A percentile compares a stretch with the other conserved stretches of the same genome.
Conservation (phyloP, 2,888 invertebrate species). For the Oligia latruncula region DNA sequence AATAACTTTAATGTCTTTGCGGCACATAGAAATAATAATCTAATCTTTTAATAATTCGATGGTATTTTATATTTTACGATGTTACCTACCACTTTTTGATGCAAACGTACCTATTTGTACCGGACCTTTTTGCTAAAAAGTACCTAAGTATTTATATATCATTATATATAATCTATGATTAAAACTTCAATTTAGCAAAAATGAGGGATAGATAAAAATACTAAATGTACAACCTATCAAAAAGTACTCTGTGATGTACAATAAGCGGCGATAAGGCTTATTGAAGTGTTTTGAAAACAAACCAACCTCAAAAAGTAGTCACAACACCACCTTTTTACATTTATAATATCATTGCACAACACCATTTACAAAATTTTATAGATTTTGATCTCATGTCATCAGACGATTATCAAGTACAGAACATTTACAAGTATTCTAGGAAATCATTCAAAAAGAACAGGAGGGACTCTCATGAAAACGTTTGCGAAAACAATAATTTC, state of each 20-base stretch:
- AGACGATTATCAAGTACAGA: slow-evolving; percentile 82
- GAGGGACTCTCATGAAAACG: slow-evolving; percentile 70
- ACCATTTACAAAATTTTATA: slow-evolving; percentile 38
- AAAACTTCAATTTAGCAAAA: slow-evolving; percentile 6
- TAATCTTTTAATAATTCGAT: neutral
- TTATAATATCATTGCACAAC: neutral
- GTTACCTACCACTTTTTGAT: neutral
- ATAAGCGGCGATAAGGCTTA: neutral
- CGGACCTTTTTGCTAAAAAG: neutral
- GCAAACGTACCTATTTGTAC: neutral
- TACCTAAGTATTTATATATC: neutral
- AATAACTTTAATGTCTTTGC: too few relatives aligned
- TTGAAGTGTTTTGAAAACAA: slow-evolving; percentile 23
- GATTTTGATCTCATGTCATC: slow-evolving; percentile 73
- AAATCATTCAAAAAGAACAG: slow-evolving; percentile 81
- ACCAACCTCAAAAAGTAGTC: slow-evolving; percentile 18
- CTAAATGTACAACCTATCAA: too few relatives aligned
- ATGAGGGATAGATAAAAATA: neutral
- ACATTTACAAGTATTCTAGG: slow-evolving; percentile 82
- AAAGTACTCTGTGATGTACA: too few relatives aligned
- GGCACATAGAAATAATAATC: neutral
- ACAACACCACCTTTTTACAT: neutral
- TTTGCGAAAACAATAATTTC: slow-evolving; percentile 70
- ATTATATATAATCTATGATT: neutral
- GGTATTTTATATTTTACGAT: neutral